These are phyloP conservation scores for Amniataba percoides DNA, from an alignment of 2,797 vertebrate species.

Conservation along the genomic window DNA sequence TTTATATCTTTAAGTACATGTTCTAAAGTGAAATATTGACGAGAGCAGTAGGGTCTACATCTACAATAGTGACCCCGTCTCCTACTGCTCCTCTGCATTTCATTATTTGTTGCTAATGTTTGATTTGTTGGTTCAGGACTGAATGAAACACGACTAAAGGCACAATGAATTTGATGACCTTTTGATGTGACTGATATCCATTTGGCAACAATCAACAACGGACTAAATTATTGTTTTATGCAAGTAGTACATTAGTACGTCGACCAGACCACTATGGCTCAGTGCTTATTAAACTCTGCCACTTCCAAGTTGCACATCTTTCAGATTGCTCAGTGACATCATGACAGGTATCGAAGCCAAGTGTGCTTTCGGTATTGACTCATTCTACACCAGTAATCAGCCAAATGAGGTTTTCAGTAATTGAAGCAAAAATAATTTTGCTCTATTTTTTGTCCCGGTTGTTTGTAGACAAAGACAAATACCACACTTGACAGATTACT, in stretches of 20 bases:
- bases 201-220: conserved; percentile 42
- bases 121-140: conserved; percentile 20
- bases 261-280: conserved; percentile 35
- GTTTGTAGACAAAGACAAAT: conserved; percentile 33
- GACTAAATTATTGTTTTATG: conserved; percentile 50
- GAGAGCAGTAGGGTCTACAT: not conserved
- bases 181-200: conserved; percentile 56
- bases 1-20: not conserved
- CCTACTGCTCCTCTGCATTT: not conserved
- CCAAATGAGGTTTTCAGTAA: conserved; percentile 61
- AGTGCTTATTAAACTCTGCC: conserved; percentile 54
- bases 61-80: not conserved
- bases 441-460: not conserved
- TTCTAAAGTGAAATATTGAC: not conserved
- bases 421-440: conserved; percentile 52
- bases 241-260: conserved; percentile 44
- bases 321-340: conserved; percentile 48
- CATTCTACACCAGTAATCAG: conserved; percentile 61
- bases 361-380: conserved; percentile 56
- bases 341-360: conserved; percentile 56
- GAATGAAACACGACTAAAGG: conserved; percentile 27
- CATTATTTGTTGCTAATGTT: conserved; percentile 15
- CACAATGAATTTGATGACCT: conserved; percentile 44
- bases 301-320: conserved; percentile 52
- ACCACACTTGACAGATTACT: conserved; percentile 30